A percentile compares a stretch with the other conserved stretches of the same genome.
Evolutionary conservation across 2,888 invertebrate species (phyloP).

Genomic region (Drosophila falleni): DNA sequence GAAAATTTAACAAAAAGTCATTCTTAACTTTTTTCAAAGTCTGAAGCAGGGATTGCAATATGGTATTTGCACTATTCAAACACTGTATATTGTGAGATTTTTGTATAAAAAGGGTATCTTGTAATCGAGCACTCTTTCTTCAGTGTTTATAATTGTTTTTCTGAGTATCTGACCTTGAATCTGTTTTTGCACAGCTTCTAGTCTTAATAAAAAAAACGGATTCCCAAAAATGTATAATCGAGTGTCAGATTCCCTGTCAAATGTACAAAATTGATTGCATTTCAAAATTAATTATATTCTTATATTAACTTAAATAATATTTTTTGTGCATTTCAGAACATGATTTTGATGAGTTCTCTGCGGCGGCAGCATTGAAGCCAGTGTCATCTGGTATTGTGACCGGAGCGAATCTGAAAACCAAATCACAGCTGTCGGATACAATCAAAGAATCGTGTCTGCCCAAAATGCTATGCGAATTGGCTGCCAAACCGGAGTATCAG

Average conservation of each 20-base stretch:
- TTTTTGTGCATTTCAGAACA: slow-evolving; percentile 56
- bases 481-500: slow-evolving; percentile 83
- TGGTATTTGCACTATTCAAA: too few species aligned
- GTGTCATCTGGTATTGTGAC: slow-evolving; percentile 47
- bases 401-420: slow-evolving; percentile 65
- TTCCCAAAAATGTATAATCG: too few species aligned
- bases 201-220: slow-evolving; percentile 24
- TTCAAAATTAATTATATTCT: neutral
- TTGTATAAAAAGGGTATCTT: neutral
- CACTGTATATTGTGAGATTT: neutral
- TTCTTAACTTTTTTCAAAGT: neutral
- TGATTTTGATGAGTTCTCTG: slow-evolving; percentile 83
- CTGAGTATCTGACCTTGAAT: slow-evolving; percentile 13
- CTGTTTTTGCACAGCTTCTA: slow-evolving; percentile 47
- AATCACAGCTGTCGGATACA: slow-evolving; percentile 83
- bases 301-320: neutral
- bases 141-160: neutral
- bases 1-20: neutral
- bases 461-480: slow-evolving; percentile 85
- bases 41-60: too few species aligned
- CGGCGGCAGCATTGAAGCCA: slow-evolving; percentile 70
- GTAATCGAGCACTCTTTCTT: neutral
- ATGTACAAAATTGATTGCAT: slow-evolving; percentile 11
- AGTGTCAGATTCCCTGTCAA: slow-evolving; percentile 9
- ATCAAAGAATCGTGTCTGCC: slow-evolving; percentile 85